A percentile compares a stretch with the other conserved stretches of the same genome.
Conservation (phyloP, 2,888 invertebrate species). For the Scrobipalpa atriplicella region DNA sequence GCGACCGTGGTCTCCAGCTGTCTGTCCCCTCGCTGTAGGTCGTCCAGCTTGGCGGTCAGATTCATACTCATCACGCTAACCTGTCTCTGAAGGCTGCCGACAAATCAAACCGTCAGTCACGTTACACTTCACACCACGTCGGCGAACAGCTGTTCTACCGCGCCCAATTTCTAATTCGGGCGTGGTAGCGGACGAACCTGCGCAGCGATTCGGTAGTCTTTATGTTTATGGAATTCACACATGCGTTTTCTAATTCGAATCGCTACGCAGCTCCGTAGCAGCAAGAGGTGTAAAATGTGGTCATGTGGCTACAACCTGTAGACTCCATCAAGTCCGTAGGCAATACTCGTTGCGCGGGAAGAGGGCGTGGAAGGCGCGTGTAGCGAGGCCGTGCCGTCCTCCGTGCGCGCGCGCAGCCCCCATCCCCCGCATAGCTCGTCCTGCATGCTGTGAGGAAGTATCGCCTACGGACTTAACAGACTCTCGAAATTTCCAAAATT, state of each 20-base stretch:
- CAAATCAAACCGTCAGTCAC: conserved; percentile 5
- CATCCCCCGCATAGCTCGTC: conserved; percentile 1
- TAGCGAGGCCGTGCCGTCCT: not conserved
- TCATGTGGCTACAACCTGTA: conserved; percentile 13
- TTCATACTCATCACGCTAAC: conserved; percentile 99
- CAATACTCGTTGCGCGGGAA: conserved; percentile 17
- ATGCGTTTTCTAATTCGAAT: not conserved
- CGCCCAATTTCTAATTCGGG: not conserved
- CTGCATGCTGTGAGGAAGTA: conserved; percentile 20
- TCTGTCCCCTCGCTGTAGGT: conserved; percentile 94
- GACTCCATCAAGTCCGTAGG: conserved; percentile 21
- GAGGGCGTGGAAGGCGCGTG: conserved; percentile 13
- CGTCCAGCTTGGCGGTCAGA: conserved; percentile 96
- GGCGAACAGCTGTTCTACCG: not conserved
- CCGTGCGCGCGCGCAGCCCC: not conserved
- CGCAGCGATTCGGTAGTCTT: not conserved
- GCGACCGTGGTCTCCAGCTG: conserved; percentile 97
- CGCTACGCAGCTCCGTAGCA: not conserved
- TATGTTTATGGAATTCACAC: not conserved
- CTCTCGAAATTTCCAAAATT: conserved; percentile 12
- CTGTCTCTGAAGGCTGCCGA: conserved; percentile 96
- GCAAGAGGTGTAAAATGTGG: not conserved
- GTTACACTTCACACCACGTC: not conserved
- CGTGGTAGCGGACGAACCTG: not conserved
- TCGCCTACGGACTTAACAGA: conserved; percentile 22